Evolutionary conservation across 2,113 vertebrate genomes (phyloP).

Genomic region (Anguilla japonica): DNA sequence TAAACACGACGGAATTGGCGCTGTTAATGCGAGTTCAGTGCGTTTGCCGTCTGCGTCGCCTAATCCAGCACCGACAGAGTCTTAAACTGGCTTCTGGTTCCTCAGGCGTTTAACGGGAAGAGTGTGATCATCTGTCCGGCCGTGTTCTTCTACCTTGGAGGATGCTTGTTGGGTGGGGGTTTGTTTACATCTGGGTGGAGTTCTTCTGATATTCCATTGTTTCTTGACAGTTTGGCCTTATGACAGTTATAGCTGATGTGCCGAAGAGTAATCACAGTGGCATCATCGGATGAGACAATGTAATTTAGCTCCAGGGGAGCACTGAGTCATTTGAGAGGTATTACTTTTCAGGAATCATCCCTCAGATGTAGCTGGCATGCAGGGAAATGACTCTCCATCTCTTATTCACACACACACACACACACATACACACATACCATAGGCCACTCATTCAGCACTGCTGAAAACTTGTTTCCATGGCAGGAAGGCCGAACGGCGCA

Average conservation of each 20-base stretch:
- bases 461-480: not conserved
- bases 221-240: not conserved
- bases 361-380: not conserved
- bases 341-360: not conserved
- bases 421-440: not conserved
- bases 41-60: too few relatives aligned
- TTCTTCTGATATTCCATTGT: not conserved
- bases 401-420: not conserved
- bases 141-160: not conserved
- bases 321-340: conserved; percentile 10
- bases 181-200: not conserved
- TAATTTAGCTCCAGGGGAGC: conserved; percentile 15
- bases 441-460: not conserved
- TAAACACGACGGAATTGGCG: too few relatives aligned
- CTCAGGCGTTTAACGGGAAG: too few relatives aligned
- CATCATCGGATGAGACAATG: conserved; percentile 23
- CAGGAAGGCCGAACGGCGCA: not conserved
- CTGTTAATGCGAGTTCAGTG: too few relatives aligned
- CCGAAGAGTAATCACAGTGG: conserved; percentile 11
- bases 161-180: not conserved
- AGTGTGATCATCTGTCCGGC: too few relatives aligned
- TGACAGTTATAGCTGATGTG: not conserved
- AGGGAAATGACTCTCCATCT: not conserved
- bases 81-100: too few relatives aligned
- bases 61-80: too few relatives aligned